Conservation (phyloP, 2,888 invertebrate genomes). For the Rhingia rostrata region DNA sequence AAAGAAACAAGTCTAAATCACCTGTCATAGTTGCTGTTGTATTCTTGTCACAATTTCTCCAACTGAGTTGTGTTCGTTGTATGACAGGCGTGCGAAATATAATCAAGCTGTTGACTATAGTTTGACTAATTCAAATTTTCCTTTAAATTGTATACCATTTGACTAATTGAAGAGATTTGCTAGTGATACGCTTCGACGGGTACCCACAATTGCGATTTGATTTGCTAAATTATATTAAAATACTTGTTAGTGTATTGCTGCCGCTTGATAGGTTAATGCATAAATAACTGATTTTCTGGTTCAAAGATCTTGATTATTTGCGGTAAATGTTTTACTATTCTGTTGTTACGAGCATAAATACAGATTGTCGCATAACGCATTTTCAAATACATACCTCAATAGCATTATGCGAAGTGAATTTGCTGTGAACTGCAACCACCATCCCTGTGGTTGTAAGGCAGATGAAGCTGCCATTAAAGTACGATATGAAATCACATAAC, state of each 20-base stretch:
- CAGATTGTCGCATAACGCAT: no score
- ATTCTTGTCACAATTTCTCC: slow-evolving; percentile 43
- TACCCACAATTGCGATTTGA: slow-evolving; percentile 13
- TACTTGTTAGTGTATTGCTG: background rate
- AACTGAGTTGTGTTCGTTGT: slow-evolving; percentile 25
- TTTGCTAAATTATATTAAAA: background rate
- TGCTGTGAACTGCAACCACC: no score
- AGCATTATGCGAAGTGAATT: no score
- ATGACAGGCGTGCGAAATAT: slow-evolving; percentile 61
- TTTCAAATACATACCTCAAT: no score
- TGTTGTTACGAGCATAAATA: no score
- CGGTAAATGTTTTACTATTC: no score
- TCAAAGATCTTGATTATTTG: no score
- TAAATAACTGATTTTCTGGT: no score
- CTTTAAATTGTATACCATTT: slow-evolving; percentile 47
- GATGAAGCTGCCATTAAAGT: no score
- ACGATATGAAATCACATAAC: no score
- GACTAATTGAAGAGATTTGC: slow-evolving; percentile 53
- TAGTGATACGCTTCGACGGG: slow-evolving; percentile 39
- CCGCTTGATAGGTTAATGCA: no score
- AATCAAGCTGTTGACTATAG: slow-evolving; percentile 49
- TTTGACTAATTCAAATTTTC: slow-evolving; percentile 63
- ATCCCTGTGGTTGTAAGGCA: no score
- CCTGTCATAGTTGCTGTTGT: slow-evolving; percentile 23
- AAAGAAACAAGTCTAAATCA: slow-evolving; percentile 36